Conservation (phyloP, 2,113 vertebrate species). For the Oryzias curvinotus region DNA sequence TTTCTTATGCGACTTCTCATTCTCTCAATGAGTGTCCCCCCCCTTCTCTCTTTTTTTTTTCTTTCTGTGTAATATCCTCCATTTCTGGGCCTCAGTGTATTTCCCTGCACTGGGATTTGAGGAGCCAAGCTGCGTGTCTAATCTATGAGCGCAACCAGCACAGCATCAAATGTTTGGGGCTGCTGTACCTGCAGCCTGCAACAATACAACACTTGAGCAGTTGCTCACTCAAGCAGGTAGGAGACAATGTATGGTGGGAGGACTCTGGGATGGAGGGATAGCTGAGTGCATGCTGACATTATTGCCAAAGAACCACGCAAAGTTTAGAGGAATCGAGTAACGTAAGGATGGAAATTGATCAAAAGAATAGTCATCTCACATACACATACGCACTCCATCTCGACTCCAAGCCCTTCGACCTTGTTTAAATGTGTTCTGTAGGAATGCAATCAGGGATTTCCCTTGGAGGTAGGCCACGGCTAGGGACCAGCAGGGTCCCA, state of each 20-base stretch:
- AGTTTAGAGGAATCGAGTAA: neutral
- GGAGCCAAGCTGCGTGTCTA: constrained; percentile 54
- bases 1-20: constrained; percentile 2
- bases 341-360: constrained; percentile 16
- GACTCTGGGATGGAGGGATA: constrained; percentile 18
- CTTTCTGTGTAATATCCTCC: constrained; percentile 29
- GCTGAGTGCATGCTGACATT: constrained; percentile 30
- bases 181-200: constrained; percentile 38
- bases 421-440: constrained; percentile 62
- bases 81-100: constrained; percentile 6
- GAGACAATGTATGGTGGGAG: constrained; percentile 15
- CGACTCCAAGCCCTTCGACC: constrained; percentile 30
- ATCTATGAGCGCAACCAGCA: constrained; percentile 53
- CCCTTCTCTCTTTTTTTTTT: constrained; percentile 3
- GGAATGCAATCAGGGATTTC: constrained; percentile 61
- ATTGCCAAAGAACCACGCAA: constrained; percentile 13
- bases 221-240: constrained; percentile 31
- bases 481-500: constrained; percentile 39
- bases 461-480: constrained; percentile 43
- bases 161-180: constrained; percentile 43
- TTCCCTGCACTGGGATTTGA: constrained; percentile 33
- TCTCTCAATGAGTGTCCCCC: neutral
- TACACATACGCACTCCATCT: neutral
- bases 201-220: constrained; percentile 39
- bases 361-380: neutral